Evolutionary conservation across 2,888 invertebrate genomes (phyloP).

Genomic region (Diadromus collaris): DNA sequence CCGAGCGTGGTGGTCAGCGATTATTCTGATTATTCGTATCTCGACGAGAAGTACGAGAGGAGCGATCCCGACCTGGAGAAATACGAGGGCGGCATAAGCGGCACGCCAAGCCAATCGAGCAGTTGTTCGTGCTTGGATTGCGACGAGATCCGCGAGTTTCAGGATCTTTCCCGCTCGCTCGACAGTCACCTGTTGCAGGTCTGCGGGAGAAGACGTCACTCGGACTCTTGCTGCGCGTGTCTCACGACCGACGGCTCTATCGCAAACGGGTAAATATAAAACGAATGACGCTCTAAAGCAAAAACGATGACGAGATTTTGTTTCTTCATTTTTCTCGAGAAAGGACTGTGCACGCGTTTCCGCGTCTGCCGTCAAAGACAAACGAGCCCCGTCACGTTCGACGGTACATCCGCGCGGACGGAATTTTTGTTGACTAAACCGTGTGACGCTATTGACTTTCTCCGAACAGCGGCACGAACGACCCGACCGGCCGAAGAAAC

Average conservation of each 20-base stretch:
- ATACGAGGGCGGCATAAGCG: slow-evolving; percentile 70
- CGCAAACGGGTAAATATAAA: slow-evolving; percentile 56
- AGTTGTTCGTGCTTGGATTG: slow-evolving; percentile 78
- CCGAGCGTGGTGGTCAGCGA: slow-evolving; percentile 95
- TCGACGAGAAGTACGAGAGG: slow-evolving; percentile 76
- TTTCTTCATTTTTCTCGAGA: too few relatives aligned
- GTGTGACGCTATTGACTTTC: slow-evolving; percentile 16
- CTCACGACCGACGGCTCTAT: slow-evolving; percentile 64
- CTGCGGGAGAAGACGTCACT: slow-evolving; percentile 75
- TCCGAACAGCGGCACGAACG: slow-evolving; percentile 65
- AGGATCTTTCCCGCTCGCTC: slow-evolving; percentile 64
- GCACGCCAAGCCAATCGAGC: slow-evolving; percentile 74
- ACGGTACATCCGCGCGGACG: background rate
- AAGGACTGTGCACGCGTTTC: background rate
- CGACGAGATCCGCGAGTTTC: slow-evolving; percentile 72
- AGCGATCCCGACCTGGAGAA: slow-evolving; percentile 76
- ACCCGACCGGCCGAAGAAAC: slow-evolving; percentile 72
- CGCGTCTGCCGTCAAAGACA: background rate
- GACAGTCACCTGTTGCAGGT: slow-evolving; percentile 69
- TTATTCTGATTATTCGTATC: slow-evolving; percentile 87
- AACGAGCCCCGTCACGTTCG: slow-evolving; percentile 1
- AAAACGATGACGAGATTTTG: slow-evolving; percentile 32
- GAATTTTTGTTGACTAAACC: background rate
- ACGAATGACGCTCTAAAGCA: slow-evolving; percentile 25
- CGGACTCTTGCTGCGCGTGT: slow-evolving; percentile 76